These are phyloP conservation scores for Muscina levida DNA, from an alignment of 2,888 invertebrate species.

Conservation along the genomic window DNA sequence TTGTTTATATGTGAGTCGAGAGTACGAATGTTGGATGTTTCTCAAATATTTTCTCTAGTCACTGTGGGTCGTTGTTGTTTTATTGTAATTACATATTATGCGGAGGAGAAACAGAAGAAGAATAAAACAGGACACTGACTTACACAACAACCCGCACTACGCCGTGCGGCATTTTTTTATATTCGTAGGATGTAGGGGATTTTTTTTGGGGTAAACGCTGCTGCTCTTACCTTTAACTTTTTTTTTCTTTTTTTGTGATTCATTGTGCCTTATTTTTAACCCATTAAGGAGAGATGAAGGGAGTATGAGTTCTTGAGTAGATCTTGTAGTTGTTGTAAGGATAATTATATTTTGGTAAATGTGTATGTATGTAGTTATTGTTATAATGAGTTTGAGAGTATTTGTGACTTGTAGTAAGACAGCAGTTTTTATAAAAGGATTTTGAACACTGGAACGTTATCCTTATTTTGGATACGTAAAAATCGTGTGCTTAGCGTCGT, in stretches of 20 bases:
- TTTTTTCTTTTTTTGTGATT: conserved; percentile 59
- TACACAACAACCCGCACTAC: conserved; percentile 49
- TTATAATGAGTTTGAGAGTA: no score
- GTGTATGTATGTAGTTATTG: no score
- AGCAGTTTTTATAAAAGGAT: no score
- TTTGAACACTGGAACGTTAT: no score
- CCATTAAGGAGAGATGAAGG: conserved; percentile 35
- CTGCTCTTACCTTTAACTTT: conserved; percentile 39
- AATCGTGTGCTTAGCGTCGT: no score
- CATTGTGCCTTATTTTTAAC: conserved; percentile 58
- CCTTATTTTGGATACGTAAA: no score
- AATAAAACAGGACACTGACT: conserved; percentile 63
- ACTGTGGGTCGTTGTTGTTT: conserved; percentile 5
- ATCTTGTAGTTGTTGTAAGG: no score
- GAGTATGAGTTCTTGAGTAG: no score
- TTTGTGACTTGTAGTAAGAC: no score
- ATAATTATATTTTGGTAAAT: no score
- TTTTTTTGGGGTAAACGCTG: conserved; percentile 33
- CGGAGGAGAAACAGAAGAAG: not conserved
- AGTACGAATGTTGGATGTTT: conserved; percentile 11
- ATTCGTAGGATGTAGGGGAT: conserved; percentile 10
- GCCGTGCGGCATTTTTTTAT: not conserved
- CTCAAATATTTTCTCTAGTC: conserved; percentile 11
- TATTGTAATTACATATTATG: conserved; percentile 29
- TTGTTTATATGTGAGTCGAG: not conserved